Conservation (phyloP, 2,888 invertebrate species). For the Teinopalpus imperialis region DNA sequence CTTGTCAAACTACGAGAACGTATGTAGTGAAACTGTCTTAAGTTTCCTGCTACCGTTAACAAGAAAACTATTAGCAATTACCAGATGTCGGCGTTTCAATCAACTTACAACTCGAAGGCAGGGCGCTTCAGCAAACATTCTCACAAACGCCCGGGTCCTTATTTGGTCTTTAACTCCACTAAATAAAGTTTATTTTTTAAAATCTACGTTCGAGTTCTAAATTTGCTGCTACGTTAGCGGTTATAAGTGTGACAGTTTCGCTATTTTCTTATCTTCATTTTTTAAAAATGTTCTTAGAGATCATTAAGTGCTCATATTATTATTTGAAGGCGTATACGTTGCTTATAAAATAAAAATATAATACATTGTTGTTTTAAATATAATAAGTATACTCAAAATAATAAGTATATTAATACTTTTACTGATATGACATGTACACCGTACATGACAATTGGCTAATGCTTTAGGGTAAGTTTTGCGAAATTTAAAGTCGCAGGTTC, state of each 20-base stretch:
- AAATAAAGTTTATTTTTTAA: constrained; percentile 4
- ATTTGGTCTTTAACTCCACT: background rate
- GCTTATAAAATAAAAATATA: too few relatives aligned
- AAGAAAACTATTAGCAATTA: constrained; percentile 77
- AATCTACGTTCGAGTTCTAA: background rate
- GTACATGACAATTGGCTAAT: too few relatives aligned
- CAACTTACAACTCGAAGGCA: constrained; percentile 70
- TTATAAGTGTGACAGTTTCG: constrained; percentile 48
- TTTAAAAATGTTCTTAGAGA: too few relatives aligned
- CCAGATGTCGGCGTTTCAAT: constrained; percentile 71
- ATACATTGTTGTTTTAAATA: too few relatives aligned
- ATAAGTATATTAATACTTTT: too few relatives aligned
- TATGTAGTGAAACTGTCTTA: constrained; percentile 8
- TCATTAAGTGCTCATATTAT: too few relatives aligned
- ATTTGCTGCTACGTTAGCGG: constrained; percentile 32
- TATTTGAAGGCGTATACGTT: too few relatives aligned
- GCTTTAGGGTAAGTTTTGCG: too few relatives aligned
- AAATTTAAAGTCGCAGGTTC: too few relatives aligned
- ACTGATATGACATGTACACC: too few relatives aligned
- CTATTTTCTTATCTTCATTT: constrained; percentile 45
- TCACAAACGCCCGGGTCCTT: constrained; percentile 12
- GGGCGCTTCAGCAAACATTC: constrained; percentile 51
- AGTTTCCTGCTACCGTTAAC: constrained; percentile 47
- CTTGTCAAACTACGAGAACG: constrained; percentile 5
- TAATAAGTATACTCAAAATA: too few relatives aligned